Evolutionary conservation across 1,140 invertebrate genomes (phyloP).

Genomic region (Chlorops oryzae): DNA sequence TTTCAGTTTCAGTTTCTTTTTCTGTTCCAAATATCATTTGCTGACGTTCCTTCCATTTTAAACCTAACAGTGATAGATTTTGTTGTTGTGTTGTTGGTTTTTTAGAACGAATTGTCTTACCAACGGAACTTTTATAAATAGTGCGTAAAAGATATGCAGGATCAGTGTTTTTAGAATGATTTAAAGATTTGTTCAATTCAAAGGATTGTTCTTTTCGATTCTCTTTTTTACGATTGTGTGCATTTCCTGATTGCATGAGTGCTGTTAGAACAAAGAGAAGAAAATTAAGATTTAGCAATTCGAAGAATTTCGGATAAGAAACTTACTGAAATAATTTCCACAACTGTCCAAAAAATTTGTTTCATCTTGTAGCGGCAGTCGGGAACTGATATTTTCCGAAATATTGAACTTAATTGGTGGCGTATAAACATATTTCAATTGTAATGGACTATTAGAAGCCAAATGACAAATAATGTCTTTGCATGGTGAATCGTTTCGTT

Average conservation of each 20-base stretch:
- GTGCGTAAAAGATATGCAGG: constrained; percentile 33
- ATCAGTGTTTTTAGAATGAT: constrained; percentile 39
- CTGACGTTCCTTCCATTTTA: constrained; percentile 38
- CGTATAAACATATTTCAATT: constrained; percentile 34
- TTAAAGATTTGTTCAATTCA: constrained; percentile 26
- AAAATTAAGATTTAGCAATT: too few relatives aligned
- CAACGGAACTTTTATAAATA: constrained; percentile 27
- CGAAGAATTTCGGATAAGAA: too few relatives aligned
- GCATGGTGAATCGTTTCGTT: too few relatives aligned
- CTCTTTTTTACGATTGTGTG: constrained; percentile 17
- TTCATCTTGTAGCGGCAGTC: constrained; percentile 31
- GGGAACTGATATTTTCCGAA: constrained; percentile 12
- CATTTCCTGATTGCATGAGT: too few relatives aligned
- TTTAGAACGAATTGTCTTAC: too few relatives aligned
- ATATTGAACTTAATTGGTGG: constrained; percentile 36
- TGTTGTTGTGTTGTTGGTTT: constrained; percentile 10
- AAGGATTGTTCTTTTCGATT: constrained; percentile 7
- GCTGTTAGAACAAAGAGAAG: too few relatives aligned
- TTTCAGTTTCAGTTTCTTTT: constrained; percentile 9
- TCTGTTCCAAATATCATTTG: constrained; percentile 28
- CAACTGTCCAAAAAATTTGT: too few relatives aligned
- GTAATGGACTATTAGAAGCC: too few relatives aligned
- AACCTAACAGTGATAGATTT: constrained; percentile 26
- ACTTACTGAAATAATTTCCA: too few relatives aligned
- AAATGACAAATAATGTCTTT: too few relatives aligned